phyloP scores from a whole-genome alignment of 2,888 invertebrate genomes.

The Syrista parreyssii region DNA sequence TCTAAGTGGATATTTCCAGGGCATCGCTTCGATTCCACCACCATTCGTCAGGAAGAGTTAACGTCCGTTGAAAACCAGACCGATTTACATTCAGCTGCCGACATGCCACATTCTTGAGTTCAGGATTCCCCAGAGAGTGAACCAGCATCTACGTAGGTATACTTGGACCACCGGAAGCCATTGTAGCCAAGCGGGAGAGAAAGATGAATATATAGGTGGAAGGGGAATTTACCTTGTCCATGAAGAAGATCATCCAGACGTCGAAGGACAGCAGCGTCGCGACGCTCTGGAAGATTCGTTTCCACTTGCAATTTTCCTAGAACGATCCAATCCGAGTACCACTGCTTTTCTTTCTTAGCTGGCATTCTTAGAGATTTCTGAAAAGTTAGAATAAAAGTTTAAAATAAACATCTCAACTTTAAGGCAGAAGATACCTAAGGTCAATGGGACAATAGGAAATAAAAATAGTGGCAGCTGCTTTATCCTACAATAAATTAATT shows the following conservation, averaged over 20 bases:
- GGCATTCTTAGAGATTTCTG: constrained; percentile 9
- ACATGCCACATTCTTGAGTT: not conserved
- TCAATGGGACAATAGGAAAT: not conserved
- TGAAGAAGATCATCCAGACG: constrained; percentile 23
- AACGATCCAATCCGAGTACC: constrained; percentile 23
- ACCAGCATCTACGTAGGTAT: not conserved
- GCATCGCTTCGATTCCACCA: not conserved
- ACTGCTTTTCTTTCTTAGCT: constrained; percentile 17
- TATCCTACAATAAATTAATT: not conserved
- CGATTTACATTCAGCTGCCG: not conserved
- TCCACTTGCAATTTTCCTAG: constrained; percentile 12
- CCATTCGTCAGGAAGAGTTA: not conserved
- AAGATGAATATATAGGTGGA: not conserved
- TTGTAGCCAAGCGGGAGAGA: not conserved
- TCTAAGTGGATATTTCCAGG: not conserved
- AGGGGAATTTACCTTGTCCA: constrained; percentile 16
- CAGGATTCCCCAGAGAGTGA: not conserved
- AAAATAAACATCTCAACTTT: not conserved
- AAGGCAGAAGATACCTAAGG: not conserved
- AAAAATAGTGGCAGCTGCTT: not conserved
- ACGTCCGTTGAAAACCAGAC: not conserved
- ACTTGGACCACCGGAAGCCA: not conserved
- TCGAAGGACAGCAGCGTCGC: constrained; percentile 17
- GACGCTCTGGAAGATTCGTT: not conserved
- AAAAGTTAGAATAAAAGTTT: not conserved